phyloP scores from a whole-genome alignment of 2,888 invertebrate species.

The Oscheius sp. region DNA sequence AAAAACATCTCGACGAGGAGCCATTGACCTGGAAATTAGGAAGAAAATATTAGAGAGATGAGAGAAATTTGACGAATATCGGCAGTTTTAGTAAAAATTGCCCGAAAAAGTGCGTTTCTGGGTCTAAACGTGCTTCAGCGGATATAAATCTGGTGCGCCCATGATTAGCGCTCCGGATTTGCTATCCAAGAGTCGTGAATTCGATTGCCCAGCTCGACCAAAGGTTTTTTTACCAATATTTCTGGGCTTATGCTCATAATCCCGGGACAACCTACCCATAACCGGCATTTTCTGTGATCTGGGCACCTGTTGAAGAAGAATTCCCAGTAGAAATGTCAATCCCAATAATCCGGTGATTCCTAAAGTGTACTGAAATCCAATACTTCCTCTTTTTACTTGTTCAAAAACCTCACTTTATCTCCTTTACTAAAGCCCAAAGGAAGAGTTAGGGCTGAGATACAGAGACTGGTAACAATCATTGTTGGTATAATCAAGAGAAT shows the following conservation, averaged over 20 bases:
- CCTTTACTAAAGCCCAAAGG: constrained; percentile 5
- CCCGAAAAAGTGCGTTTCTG: too few species aligned
- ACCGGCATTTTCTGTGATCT: constrained; percentile 10
- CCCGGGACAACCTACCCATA: neutral
- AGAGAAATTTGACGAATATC: neutral
- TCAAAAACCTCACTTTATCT: neutral
- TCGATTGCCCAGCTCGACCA: too few species aligned
- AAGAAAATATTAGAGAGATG: neutral
- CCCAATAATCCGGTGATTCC: constrained; percentile 14
- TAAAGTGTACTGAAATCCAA: neutral
- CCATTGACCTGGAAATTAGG: neutral
- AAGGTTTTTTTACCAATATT: too few species aligned
- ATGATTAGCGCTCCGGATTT: too few species aligned
- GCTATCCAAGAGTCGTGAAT: too few species aligned
- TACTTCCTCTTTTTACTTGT: too few species aligned
- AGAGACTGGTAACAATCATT: constrained; percentile 1
- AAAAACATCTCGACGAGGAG: constrained; percentile 19
- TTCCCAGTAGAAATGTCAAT: constrained; percentile 11
- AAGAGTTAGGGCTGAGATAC: constrained; percentile 1
- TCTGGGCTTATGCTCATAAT: too few species aligned
- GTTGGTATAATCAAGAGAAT: constrained; percentile 1
- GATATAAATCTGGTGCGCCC: too few species aligned
- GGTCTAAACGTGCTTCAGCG: too few species aligned
- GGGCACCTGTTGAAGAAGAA: neutral
- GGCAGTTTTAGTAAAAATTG: neutral